Percentiles rank a stretch among this genome's conserved stretches.
Conservation (phyloP, 2,113 vertebrate genomes). For the Lynx canadensis region DNA sequence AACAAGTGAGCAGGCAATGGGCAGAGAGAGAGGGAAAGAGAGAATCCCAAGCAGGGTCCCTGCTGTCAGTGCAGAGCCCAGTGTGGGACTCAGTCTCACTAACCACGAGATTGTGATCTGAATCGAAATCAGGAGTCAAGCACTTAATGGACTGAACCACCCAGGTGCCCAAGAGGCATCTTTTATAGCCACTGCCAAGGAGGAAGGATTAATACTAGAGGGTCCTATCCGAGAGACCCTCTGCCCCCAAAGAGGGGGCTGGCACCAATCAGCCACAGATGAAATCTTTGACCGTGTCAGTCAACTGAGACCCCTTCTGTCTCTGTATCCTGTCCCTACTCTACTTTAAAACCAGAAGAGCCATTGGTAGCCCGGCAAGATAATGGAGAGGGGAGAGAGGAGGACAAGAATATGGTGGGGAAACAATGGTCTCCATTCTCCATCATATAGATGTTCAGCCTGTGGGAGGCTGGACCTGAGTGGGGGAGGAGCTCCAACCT, state of each 20-base stretch:
- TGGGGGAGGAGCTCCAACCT: background rate
- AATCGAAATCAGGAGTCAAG: too few relatives aligned
- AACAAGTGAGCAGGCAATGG: too few relatives aligned
- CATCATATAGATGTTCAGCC: background rate
- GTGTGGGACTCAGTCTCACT: too few relatives aligned
- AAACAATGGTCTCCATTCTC: background rate
- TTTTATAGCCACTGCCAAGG: background rate
- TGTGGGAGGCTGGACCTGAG: background rate
- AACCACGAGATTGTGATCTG: too few relatives aligned
- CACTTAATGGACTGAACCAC: too few relatives aligned
- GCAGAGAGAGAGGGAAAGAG: too few relatives aligned
- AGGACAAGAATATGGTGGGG: background rate
- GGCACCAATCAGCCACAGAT: background rate
- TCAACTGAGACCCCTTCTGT: background rate
- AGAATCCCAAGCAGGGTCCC: too few relatives aligned
- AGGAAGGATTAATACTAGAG: background rate
- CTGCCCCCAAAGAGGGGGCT: background rate
- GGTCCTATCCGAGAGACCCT: background rate
- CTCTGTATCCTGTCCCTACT: background rate
- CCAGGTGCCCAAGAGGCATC: background rate
- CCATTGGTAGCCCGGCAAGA: background rate
- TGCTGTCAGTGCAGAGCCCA: too few relatives aligned
- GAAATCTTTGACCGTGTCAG: background rate
- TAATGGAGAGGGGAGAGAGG: background rate
- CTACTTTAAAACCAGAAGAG: background rate